Base-by-base conservation (phyloP, 2,797 vertebrate species). In the Pangasius macronema region DNA sequence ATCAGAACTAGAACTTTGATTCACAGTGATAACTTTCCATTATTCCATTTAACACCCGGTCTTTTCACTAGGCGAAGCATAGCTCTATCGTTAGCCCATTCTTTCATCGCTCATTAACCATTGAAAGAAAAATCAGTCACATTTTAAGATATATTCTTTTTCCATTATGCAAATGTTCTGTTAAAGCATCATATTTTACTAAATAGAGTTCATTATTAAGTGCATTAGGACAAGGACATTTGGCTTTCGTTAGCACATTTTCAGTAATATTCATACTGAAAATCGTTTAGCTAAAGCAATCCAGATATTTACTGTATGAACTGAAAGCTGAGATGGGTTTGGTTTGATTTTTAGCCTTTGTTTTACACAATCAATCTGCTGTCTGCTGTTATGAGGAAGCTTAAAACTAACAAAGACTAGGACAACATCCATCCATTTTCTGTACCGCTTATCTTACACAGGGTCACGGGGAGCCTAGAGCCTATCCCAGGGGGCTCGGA, bases 101-200 rank as follows among this genome's bases (percentile, higher is more conserved):
- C 9, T 33, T 36, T 55, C 18, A 79, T 79, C 18, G 22, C 18
- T 5, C 30, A 79, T 79, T 55, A 79, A 53, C 30, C n/a, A 77
- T 1, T 5, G 16, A 33, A 33, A 77, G 30, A 77, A 55, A 77
- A 77, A 79, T 79, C 51, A 22, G n/a, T 36, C 76, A 36, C 18
- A 10, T 79, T 36, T 55, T 22, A 55, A 55, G 18, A 55, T 55
- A 55, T 18, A 33, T 33, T 33, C 20, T 33, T 77, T 55, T 53
- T 36, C 51, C 76, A 55, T 79, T 55, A 55, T 79, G 51, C 76
- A 79, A 53, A 77, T 76, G 5, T 75, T 75, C 46, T 14, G 27
- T 14, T 75, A 49, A 73, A 73, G 42, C 42, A 51, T 75, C 13
- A 16, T n/a, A n/a, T 75, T 75, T 75, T 49, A 18, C 49, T 20